phyloP scores from a whole-genome alignment of 1,140 invertebrate genomes.

The Drosophila nannoptera region DNA sequence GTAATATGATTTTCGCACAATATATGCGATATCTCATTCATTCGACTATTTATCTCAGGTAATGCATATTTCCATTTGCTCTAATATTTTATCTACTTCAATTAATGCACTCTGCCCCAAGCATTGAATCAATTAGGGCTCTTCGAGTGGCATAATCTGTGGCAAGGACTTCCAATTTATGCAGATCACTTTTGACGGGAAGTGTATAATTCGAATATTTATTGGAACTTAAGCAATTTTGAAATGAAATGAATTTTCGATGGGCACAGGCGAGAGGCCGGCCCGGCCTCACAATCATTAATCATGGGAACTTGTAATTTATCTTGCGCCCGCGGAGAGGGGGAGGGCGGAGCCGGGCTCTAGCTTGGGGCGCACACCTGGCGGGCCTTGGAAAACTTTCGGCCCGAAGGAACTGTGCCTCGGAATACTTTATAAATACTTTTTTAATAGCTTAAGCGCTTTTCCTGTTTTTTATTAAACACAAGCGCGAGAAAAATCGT shows the following conservation, averaged over 20 bases:
- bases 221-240: slow-evolving; percentile 13
- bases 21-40: too few relatives aligned
- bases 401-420: slow-evolving; percentile 34
- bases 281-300: slow-evolving; percentile 59
- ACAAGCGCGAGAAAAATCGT: slow-evolving; percentile 35
- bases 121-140: background rate
- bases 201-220: slow-evolving; percentile 27
- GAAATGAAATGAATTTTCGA: slow-evolving; percentile 38
- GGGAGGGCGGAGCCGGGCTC: too few relatives aligned
- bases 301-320: slow-evolving; percentile 73
- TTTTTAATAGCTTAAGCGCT: slow-evolving; percentile 77
- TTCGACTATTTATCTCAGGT: too few relatives aligned
- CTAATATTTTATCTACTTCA: too few relatives aligned
- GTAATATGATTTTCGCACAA: too few relatives aligned
- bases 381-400: slow-evolving; percentile 42
- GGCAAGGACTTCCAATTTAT: slow-evolving; percentile 6
- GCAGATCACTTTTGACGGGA: slow-evolving; percentile 12
- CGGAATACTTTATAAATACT: slow-evolving; percentile 72
- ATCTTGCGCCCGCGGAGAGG: slow-evolving; percentile 64
- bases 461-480: slow-evolving; percentile 73
- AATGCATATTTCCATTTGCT: too few relatives aligned
- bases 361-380: slow-evolving; percentile 31
- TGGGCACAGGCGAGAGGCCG: slow-evolving; percentile 14
- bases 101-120: too few relatives aligned
- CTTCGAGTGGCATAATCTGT: background rate